These are phyloP conservation scores for Coreius guichenoti DNA, from an alignment of 2,797 vertebrate genomes.

Conservation along the genomic window DNA sequence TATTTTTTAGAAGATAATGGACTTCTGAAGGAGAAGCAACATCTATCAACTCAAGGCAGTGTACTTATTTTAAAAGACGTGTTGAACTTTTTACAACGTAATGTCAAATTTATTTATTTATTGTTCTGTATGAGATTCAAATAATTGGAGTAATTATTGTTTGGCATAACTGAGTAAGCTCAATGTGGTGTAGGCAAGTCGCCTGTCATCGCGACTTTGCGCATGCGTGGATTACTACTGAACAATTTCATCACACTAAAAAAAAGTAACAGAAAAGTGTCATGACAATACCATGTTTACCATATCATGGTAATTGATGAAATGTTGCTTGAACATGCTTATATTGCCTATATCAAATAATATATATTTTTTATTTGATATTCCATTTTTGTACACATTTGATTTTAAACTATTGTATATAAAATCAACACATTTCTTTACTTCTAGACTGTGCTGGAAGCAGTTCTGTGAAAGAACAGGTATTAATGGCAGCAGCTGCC, in stretches of 20 bases:
- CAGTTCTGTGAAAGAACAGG: background rate
- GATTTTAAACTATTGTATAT: background rate
- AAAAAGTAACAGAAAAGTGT: background rate
- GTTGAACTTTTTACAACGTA: background rate
- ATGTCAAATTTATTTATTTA: too few relatives aligned
- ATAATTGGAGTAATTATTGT: background rate
- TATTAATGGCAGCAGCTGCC: conserved; percentile 59
- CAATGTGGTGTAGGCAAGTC: background rate
- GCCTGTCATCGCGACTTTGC: background rate
- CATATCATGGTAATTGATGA: background rate
- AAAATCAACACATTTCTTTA: background rate
- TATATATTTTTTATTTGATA: too few relatives aligned
- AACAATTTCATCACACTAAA: background rate
- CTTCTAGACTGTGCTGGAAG: conserved; percentile 14
- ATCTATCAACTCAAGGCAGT: background rate
- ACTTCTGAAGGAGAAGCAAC: background rate
- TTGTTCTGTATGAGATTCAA: background rate
- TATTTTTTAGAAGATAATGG: background rate
- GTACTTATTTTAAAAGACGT: background rate
- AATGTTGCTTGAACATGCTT: background rate
- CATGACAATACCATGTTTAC: background rate
- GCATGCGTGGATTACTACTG: conserved; percentile 5
- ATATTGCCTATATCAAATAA: background rate
- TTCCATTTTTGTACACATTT: background rate
- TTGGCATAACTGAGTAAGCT: background rate